A percentile compares a stretch with the other conserved stretches of the same genome.
Conservation (phyloP, 2,888 invertebrate genomes). For the Torymus texanus region DNA sequence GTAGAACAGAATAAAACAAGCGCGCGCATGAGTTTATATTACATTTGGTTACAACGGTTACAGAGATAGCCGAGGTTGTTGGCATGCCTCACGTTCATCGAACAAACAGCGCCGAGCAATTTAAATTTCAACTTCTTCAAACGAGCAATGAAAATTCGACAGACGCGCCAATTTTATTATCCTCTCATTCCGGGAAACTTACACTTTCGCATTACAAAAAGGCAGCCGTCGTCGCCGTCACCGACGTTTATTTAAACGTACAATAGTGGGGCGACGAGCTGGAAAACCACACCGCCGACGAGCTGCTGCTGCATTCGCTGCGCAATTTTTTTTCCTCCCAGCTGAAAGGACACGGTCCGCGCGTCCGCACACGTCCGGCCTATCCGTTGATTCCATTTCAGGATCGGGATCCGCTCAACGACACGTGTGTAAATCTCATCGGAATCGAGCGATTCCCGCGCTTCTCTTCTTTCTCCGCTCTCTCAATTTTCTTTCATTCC, state of each 20-base stretch:
- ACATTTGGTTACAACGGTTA: slow-evolving; percentile 2
- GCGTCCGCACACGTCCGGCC: not conserved
- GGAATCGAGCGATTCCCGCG: slow-evolving; percentile 18
- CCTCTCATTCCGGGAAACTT: too few species aligned
- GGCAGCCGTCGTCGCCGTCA: too few species aligned
- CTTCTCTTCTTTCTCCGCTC: not conserved
- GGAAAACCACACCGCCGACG: not conserved
- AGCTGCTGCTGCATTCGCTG: not conserved
- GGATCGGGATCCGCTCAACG: slow-evolving; percentile 18
- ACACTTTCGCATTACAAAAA: too few species aligned
- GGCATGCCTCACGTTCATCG: not conserved
- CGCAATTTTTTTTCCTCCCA: not conserved
- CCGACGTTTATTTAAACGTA: slow-evolving; percentile 4
- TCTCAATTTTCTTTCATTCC: slow-evolving; percentile 27
- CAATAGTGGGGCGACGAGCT: not conserved
- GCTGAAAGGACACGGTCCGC: slow-evolving; percentile 2
- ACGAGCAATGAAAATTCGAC: too few species aligned
- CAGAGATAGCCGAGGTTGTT: not conserved
- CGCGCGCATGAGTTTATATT: slow-evolving; percentile 7
- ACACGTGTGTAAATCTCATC: slow-evolving; percentile 34
- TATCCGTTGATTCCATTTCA: slow-evolving; percentile 32
- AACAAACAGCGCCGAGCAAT: not conserved
- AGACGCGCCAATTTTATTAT: too few species aligned
- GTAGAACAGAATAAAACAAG: slow-evolving; percentile 10
- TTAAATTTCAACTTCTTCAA: not conserved